A percentile compares a stretch with the other conserved stretches of the same genome.
phyloP scores from a whole-genome alignment of 2,888 invertebrate species.

The Sinotaia quadrata region DNA sequence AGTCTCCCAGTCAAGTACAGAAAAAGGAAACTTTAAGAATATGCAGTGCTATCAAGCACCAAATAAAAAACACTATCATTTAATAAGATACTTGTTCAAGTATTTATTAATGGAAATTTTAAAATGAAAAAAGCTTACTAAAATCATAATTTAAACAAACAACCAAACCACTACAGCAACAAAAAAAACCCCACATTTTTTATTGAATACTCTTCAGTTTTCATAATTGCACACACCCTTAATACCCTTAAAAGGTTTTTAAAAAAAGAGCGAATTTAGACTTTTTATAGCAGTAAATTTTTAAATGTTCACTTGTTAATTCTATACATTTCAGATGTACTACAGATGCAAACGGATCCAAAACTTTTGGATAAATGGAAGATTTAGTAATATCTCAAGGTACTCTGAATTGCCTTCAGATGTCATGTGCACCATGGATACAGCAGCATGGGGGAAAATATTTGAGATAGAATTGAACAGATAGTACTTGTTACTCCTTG shows the following conservation, averaged over 20 bases:
- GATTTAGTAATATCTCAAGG: background rate
- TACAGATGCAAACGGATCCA: slow-evolving; percentile 2
- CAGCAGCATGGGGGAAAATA: slow-evolving; percentile 27
- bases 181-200: no score
- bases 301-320: no score
- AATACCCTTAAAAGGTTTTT: no score
- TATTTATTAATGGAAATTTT: no score
- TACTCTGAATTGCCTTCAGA: slow-evolving; percentile 20
- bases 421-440: slow-evolving; percentile 27
- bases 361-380: slow-evolving; percentile 2
- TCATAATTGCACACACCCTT: no score
- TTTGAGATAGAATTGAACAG: slow-evolving; percentile 24
- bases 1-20: background rate
- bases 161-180: no score
- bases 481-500: slow-evolving; percentile 4
- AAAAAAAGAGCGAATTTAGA: no score
- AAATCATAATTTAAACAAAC: no score
- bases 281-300: no score
- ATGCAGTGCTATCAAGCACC: background rate
- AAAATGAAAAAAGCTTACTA: no score
- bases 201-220: no score
- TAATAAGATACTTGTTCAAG: no score
- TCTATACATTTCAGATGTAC: background rate
- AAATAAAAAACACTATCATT: background rate
- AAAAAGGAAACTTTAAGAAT: background rate